Evolutionary conservation across 2,888 invertebrate genomes (phyloP), one percentile per base, ranked within the genome.

Genomic region (Phaedon cochleariae): DNA sequence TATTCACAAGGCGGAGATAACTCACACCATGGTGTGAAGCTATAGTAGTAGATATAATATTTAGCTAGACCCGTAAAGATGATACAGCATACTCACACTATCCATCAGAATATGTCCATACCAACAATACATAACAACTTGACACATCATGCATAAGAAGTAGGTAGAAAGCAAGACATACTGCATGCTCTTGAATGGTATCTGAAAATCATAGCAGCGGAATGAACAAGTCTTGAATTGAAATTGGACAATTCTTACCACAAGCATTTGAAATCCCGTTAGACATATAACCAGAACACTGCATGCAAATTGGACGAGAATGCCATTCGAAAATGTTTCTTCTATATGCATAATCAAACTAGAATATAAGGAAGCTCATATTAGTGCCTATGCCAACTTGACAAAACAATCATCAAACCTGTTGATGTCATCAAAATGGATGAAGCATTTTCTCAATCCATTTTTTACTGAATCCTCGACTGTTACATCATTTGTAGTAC

Each of bases 71-170:
- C 17, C n/a, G n/a, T n/a, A n/a, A n/a, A n/a, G n/a, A n/a, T n/a
- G n/a, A n/a, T 37, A 52, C 0, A 41, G 3, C 29, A 1, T 51
- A 57, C 51, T 70, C 64, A 75, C 76, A 62, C 70, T 70, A 48
- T 73, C 70, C 69, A 73, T 75, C 9, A 76, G 45, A 17, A 63
- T 37, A 18, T 76, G 72, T 12, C 76, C 76, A 62, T 66, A 72
- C 75, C 75, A 74, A 55, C 74, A 46, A 62, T n/a, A n/a, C n/a
- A n/a, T n/a, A n/a, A n/a, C n/a, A n/a, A n/a, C n/a, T n/a, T n/a
- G n/a, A n/a, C n/a, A 71, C 68, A 70, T 71, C 74, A 75, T 75
- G 54, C 71, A 71, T 5, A 58, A 59, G 7, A 74, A 67, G 62
- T 75, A 76, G 6, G 64, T 37, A 15, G 69, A 68, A 5, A 73